Percentiles rank a stretch among this genome's conserved stretches.
phyloP scores from a whole-genome alignment of 2,888 invertebrate genomes.

The Hypsopygia costalis region DNA sequence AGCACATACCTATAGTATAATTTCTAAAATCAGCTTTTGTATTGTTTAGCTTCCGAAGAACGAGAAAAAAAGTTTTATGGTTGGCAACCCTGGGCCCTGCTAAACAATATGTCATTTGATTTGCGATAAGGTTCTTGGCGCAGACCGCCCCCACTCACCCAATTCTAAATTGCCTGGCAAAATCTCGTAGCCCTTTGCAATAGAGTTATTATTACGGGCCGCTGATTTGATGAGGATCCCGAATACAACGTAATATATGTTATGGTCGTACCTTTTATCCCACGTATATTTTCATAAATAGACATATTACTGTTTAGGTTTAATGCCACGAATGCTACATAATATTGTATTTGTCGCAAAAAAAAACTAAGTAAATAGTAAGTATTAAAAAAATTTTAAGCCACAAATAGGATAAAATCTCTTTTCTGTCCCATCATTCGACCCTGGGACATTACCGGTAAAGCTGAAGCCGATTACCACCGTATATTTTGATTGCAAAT shows the following conservation, averaged over 20 bases:
- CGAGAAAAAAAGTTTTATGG: too few species aligned
- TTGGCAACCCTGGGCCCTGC: slow-evolving; percentile 15
- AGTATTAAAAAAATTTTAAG: too few species aligned
- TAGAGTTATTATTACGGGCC: slow-evolving; percentile 67
- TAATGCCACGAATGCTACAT: background rate
- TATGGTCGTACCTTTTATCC: slow-evolving; percentile 6
- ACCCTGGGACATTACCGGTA: too few species aligned
- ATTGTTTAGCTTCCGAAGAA: too few species aligned
- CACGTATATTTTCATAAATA: slow-evolving; percentile 6
- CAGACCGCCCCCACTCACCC: slow-evolving; percentile 45
- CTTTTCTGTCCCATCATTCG: too few species aligned
- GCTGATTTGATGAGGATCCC: slow-evolving; percentile 59
- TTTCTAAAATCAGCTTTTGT: too few species aligned
- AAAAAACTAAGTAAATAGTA: too few species aligned
- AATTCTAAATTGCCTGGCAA: slow-evolving; percentile 60
- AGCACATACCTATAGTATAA: too few species aligned
- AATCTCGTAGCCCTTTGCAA: slow-evolving; percentile 64
- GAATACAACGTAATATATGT: slow-evolving; percentile 21
- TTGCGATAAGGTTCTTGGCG: slow-evolving; percentile 28
- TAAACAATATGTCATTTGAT: slow-evolving; percentile 26
- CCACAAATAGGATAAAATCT: too few species aligned
- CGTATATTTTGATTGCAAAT: too few species aligned
- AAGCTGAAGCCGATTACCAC: too few species aligned
- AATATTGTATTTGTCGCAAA: too few species aligned
- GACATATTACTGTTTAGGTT: background rate